Conservation (phyloP, 2,888 invertebrate genomes). For the Disparrhopalites patrizii region DNA sequence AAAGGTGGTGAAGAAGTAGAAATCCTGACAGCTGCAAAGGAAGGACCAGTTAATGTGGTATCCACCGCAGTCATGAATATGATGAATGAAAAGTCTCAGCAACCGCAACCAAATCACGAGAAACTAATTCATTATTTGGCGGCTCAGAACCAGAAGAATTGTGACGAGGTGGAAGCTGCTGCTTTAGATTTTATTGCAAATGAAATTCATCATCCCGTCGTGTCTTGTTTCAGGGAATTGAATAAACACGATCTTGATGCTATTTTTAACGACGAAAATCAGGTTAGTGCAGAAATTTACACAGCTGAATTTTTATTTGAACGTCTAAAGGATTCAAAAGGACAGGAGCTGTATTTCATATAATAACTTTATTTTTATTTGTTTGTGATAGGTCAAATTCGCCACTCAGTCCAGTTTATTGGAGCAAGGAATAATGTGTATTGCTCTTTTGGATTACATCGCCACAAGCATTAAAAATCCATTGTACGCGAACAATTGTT, state of each 20-base stretch:
- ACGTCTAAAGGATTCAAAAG: too few species aligned
- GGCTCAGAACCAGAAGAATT: too few species aligned
- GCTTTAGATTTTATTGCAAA: constrained; percentile 34
- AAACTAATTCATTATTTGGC: too few species aligned
- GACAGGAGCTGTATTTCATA: neutral
- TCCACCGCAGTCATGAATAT: too few species aligned
- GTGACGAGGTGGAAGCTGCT: constrained; percentile 11
- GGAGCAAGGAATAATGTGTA: constrained; percentile 35
- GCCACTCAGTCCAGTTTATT: constrained; percentile 27
- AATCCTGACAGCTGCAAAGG: too few species aligned
- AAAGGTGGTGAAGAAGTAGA: too few species aligned
- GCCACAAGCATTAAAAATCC: constrained; percentile 39
- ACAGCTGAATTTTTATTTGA: neutral
- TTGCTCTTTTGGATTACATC: constrained; percentile 39
- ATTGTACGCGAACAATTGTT: constrained; percentile 33
- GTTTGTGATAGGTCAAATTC: too few species aligned
- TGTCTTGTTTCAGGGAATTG: constrained; percentile 41
- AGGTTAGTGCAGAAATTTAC: constrained; percentile 6
- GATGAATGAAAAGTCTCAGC: too few species aligned
- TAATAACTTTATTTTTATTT: neutral
- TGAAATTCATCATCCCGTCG: constrained; percentile 41
- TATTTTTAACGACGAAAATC: constrained; percentile 20
- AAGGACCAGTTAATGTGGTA: too few species aligned
- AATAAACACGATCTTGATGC: constrained; percentile 29
- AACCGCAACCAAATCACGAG: too few species aligned